Base-by-base conservation (phyloP, 2,113 vertebrate genomes). In the Tetrao urogallus region DNA sequence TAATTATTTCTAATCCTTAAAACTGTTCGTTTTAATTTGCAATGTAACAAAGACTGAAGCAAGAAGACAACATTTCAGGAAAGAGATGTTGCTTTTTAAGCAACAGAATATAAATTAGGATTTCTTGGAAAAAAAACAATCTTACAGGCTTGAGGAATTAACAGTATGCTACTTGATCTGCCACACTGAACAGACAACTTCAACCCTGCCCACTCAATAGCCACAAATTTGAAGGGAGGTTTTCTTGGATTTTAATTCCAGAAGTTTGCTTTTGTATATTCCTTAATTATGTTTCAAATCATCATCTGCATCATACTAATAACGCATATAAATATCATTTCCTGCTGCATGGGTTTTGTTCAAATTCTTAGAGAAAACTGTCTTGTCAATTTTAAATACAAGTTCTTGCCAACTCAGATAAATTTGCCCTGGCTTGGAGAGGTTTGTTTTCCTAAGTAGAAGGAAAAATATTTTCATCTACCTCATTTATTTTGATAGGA, bases 31-130 rank as follows among this genome's bases (percentile, higher is more conserved):
- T 86, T 91, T 58, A 20, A 77, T 24, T n/a, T 74, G 11, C 16
- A 21, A 43, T 17, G 4, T 32, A 45, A 57, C 3, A 1, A 5
- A 3, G 1, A 40, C 8, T 47, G 19, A 2, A 17, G 30, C 25
- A 73, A 69, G 9, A 82, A 2, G 20, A 66, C 34, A 15, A 54
- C 20, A 43, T 64, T 77, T 72, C 18, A 82, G 9, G 4, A 75
- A 72, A 38, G 2, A 11, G 13, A 69, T 64, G 27, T 4, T 47
- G 0, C 24, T 57, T 58, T 76, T 42, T 42, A 45, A 74, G 50
- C 19, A 81, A 25, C 0, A 22, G 4, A 65, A 2, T 24, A 18
- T 22, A 13, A 27, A 69, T 2, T 17, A 48, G 15, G 4, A 77
- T 52, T 83, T 86, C 50, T 56, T 86, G 8, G 40, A 43, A 77